Percentiles rank a stretch among this genome's conserved stretches.
phyloP scores from a whole-genome alignment of 1,140 invertebrate genomes.

The Aphidius gifuensis region DNA sequence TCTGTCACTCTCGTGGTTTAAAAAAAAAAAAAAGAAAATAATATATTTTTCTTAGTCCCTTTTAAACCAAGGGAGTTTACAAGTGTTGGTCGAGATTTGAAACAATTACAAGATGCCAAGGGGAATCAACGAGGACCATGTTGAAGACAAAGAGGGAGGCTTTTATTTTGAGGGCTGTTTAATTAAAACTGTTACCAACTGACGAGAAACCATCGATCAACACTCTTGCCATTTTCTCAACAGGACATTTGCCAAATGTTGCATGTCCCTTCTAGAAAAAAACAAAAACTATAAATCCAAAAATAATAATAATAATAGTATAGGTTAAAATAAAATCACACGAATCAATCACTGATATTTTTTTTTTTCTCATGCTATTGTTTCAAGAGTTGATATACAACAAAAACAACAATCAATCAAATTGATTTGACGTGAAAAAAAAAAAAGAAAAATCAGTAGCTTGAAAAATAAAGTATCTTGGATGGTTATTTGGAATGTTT shows the following conservation, averaged over 20 bases:
- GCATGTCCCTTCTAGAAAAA: background rate
- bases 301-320: too few relatives aligned
- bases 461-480: too few relatives aligned
- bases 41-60: constrained; percentile 33
- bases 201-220: constrained; percentile 55
- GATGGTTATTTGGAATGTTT: too few relatives aligned
- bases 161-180: constrained; percentile 54
- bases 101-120: constrained; percentile 48
- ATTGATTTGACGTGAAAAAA: too few relatives aligned
- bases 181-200: constrained; percentile 57
- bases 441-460: too few relatives aligned
- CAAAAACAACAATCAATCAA: too few relatives aligned
- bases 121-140: background rate
- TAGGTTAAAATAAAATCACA: too few relatives aligned
- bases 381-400: too few relatives aligned
- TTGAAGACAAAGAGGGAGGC: constrained; percentile 32
- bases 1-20: constrained; percentile 43
- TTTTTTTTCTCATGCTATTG: too few relatives aligned
- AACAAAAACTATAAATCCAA: background rate
- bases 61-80: constrained; percentile 35
- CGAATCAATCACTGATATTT: too few relatives aligned
- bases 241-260: constrained; percentile 14
- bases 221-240: constrained; percentile 30
- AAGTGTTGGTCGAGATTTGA: constrained; percentile 47
- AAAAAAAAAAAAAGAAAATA: too few relatives aligned